phyloP scores from a whole-genome alignment of 64 coral and sea anemone species.

The Orbicella faveolata region DNA sequence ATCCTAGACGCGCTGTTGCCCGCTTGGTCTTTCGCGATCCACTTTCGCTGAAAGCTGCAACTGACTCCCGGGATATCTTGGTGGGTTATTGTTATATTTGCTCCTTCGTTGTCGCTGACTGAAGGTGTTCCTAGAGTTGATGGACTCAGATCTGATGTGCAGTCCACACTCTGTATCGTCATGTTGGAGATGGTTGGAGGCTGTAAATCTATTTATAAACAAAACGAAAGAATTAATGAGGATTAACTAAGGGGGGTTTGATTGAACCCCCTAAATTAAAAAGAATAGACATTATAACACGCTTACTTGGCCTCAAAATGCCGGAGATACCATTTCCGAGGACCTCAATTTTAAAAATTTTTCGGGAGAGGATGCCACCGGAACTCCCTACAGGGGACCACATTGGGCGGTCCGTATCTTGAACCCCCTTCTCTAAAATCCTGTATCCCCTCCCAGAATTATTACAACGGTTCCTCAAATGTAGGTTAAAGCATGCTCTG shows the following conservation, averaged over 20 bases:
- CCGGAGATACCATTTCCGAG: too few relatives aligned
- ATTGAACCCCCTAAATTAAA: too few relatives aligned
- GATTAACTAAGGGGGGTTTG: too few relatives aligned
- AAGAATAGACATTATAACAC: too few relatives aligned
- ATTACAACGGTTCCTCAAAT: neutral
- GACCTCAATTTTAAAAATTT: too few relatives aligned
- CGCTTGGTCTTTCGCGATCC: constrained; percentile 68
- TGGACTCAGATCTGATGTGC: constrained; percentile 63
- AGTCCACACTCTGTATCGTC: constrained; percentile 32
- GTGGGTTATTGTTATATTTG: constrained; percentile 42
- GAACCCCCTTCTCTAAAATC: too few relatives aligned
- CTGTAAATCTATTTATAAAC: constrained; percentile 41
- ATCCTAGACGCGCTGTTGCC: constrained; percentile 52
- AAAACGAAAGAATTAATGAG: too few relatives aligned
- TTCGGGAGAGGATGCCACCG: too few relatives aligned
- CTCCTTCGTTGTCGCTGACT: constrained; percentile 64
- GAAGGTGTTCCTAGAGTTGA: constrained; percentile 50
- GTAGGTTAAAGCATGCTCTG: too few relatives aligned
- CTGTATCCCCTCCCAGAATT: neutral
- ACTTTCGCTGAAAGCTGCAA: constrained; percentile 63
- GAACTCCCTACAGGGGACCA: too few relatives aligned
- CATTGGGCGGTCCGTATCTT: too few relatives aligned
- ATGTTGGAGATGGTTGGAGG: constrained; percentile 54
- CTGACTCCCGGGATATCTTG: constrained; percentile 27
- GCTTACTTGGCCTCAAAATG: too few relatives aligned